Base-by-base conservation (phyloP, 1,140 invertebrate species). In the Trichoplusia ni region DNA sequence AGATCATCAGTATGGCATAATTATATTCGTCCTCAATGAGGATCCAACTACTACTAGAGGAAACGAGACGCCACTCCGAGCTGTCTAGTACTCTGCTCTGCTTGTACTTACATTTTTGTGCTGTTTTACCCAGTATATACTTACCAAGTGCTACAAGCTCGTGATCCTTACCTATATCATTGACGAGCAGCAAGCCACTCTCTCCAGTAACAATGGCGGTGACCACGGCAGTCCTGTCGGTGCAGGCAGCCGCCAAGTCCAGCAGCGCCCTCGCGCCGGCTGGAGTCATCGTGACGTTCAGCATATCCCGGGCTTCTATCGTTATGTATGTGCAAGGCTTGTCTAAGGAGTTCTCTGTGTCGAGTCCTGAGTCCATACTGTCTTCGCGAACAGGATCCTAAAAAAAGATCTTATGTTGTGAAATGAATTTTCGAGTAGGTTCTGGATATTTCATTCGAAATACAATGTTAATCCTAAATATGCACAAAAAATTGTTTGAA, bases 271-370 rank as follows among this genome's bases (percentile, higher is more conserved):
- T 89, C 14, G 94, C 86, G 2, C 92, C 91, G 6, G 91, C 90
- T 1, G 92, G 94, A 0, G 95, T 95, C n/a, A 96, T 53, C 2
- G 95, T 95, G 2, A 96, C 72, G 71, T 95, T 93, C 2, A 97
- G 82, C 25, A 92, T 85, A 46, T 96, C 94, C 56, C 93, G 92
- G 0, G 81, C 77, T 46, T 95, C 93, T 4, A 96, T 71, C 11
- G 95, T 88, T 4, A 96, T 71, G 77, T 96, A 95, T 0, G 92
- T 93, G 13, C 95, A 94, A 25, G 91, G 82, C 51, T 92, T 86
- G 58, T 90, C 84, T 0, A 79, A 72, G 23, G 86, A 76, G 9
- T 47, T 86, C 13, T 92, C 91, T 0, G 90, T 83, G 31, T 91
- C 91, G 0, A 90, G 63, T 7, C 91, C 91, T 5, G 92, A 92